phyloP scores from a whole-genome alignment of 2,888 invertebrate genomes.

The Blastobasis adustella region DNA sequence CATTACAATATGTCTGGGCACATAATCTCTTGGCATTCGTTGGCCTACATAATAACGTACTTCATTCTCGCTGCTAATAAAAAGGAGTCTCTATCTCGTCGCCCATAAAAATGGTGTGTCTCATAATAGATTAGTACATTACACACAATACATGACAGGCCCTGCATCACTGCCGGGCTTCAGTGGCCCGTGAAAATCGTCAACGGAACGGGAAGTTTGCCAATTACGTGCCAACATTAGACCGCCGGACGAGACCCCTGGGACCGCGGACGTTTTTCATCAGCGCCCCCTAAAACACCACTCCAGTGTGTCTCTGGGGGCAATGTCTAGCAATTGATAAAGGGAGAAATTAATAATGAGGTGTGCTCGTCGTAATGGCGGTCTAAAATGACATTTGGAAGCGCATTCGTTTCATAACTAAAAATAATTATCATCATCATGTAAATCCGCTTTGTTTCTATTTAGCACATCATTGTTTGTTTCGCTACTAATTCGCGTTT shows the following conservation, averaged over 20 bases:
- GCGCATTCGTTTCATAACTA: no score
- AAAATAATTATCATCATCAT: no score
- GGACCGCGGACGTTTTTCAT: conserved; percentile 25
- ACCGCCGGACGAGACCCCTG: conserved; percentile 24
- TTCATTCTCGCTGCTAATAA: no score
- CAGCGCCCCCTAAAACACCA: conserved; percentile 13
- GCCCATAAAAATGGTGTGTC: neutral
- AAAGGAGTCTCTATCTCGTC: neutral
- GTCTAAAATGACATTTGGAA: no score
- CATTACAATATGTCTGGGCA: no score
- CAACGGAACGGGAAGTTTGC: conserved; percentile 36
- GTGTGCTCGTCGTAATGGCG: no score
- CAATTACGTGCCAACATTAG: conserved; percentile 38
- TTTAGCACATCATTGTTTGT: no score
- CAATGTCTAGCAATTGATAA: conserved; percentile 1
- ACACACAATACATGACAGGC: conserved; percentile 21
- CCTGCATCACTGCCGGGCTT: conserved; percentile 25
- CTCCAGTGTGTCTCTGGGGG: conserved; percentile 1
- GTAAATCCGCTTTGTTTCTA: no score
- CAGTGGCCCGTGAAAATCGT: conserved; percentile 31
- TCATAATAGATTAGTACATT: neutral
- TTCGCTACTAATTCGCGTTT: no score
- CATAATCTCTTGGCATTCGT: no score
- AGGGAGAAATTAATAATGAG: conserved; percentile 3
- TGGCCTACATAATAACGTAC: no score